Base-by-base conservation (phyloP, 1,140 invertebrate genomes). In the Lineus longissimus region DNA sequence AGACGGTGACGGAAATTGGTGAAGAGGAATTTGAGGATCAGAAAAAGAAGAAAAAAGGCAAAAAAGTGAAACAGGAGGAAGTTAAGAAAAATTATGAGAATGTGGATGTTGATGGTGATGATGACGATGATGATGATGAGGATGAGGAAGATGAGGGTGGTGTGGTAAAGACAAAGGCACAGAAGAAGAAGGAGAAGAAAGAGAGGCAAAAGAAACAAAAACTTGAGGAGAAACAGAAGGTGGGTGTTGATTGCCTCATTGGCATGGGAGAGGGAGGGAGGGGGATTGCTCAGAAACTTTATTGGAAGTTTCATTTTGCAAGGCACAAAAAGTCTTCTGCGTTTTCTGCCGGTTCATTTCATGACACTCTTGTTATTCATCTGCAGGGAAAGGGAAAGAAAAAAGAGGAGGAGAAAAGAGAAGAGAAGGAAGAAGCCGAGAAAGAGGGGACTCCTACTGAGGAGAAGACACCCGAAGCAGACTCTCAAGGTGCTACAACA, bases 171-270 rank as follows among this genome's bases (percentile, higher is more conserved):
- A 65, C 71, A 29, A 70, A 70, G 17, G 70, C 72, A 29, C 73
- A 76, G 56, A 65, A 65, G 33, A 69, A 67, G 41, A 68, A 72
- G 47, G 91, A 93, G 70, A 93, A 93, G 70, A 93, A 92, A 75
- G 90, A 93, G 80, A 84, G 89, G 40, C 89, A 92, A 73, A 93
- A 91, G 70, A 84, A 86, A 57, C 91, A 93, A 75, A 74, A 89
- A 75, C 71, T 84, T 65, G 85, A 87, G 54, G 56, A 63, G 31
- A 64, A 61, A 30, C 60, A 45, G 29, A 55, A 66, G 33, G 67
- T 56, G 25, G 29, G 19, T 57, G 27, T 55, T 19, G 7, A 25
- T 51, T 22, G 59, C 7, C 19, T 54, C 23, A 64, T 56, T 15
- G 23, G 58, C 57, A 9, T 56, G 25, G 23, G 62, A 47, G 29